Base-by-base conservation (phyloP, 1,140 invertebrate genomes). In the Procambarus clarkii region DNA sequence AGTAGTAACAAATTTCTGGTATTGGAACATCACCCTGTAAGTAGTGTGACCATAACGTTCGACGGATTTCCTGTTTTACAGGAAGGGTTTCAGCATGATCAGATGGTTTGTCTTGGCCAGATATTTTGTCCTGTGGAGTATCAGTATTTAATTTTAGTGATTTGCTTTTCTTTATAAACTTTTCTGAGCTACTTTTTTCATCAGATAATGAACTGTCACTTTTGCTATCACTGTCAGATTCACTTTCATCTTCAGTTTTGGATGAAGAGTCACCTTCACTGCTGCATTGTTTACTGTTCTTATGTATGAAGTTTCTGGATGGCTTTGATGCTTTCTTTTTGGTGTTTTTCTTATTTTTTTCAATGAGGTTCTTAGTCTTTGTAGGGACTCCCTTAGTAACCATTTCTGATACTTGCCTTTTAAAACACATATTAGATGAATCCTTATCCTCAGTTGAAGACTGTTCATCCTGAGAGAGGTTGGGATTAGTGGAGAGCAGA, bases 1-100 rank as follows among this genome's bases (percentile, higher is more conserved):
- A 91, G 74, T 85, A 50, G 54, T 91, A 91, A 79, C 88, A 91
- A 24, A 91, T 91, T 74, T 85, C 79, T 46, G 82, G 82, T n/a
- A 60, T 44, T 50, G 44, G 18, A 21, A 91, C 88, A 69, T 91
- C 60, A 18, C 88, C 88, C 45, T 79, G 76, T 5, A 91, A 21
- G 54, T 91, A 78, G 21, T 91, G 88, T 8, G 88, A 44, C 88
- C 88, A 91, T 2, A 79, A 50, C 11, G 88, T 91, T 8, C 81
- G 58, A 21, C 44, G 82, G 21, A 18, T 60, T n/a, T 18, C 54
- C 48, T 45, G 71, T 13, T 76, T 77, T 24, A 44, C 9, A 8
- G 77, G 60, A 21, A 18, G 15, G 45, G 86, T 58, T 60, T 81
- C 1, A 21, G 24, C 21, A 24, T 15, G 24, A 2, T 69, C 45